phyloP scores from a whole-genome alignment of 2,113 vertebrate species.

The Solea senegalensis region DNA sequence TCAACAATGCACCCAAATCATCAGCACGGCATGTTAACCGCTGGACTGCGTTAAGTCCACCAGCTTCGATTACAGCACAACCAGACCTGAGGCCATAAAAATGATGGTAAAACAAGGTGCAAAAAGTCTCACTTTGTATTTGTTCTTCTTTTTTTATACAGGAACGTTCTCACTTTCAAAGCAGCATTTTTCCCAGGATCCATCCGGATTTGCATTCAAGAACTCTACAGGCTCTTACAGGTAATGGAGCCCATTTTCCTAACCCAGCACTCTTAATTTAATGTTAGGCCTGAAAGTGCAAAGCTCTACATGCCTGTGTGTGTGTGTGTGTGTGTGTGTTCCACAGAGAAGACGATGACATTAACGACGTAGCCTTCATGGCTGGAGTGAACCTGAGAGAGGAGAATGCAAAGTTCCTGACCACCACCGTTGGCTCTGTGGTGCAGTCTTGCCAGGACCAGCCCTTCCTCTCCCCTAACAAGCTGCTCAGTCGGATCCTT shows the following conservation, averaged over 20 bases:
- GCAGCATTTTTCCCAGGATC: slow-evolving; percentile 13
- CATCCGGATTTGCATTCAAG: slow-evolving; percentile 17
- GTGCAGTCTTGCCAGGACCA: slow-evolving; percentile 90
- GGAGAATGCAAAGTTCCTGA: slow-evolving; percentile 87
- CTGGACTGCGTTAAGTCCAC: too few relatives aligned
- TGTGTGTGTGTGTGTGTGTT: neutral
- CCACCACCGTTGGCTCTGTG: slow-evolving; percentile 84
- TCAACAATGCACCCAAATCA: too few relatives aligned
- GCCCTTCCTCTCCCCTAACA: slow-evolving; percentile 84
- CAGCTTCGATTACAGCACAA: too few relatives aligned
- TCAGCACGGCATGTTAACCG: too few relatives aligned
- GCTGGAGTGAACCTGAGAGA: slow-evolving; percentile 91
- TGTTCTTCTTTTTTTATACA: slow-evolving; percentile 24
- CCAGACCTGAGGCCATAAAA: too few relatives aligned
- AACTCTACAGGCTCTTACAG: slow-evolving; percentile 57
- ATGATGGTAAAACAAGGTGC: too few relatives aligned
- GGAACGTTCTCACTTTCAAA: slow-evolving; percentile 23
- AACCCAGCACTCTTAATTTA: neutral
- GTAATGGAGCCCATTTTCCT: slow-evolving; percentile 28
- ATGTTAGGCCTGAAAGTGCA: neutral
- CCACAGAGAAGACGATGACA: slow-evolving; percentile 91
- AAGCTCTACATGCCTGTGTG: neutral
- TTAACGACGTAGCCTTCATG: slow-evolving; percentile 97
- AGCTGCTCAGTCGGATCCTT: slow-evolving; percentile 83
- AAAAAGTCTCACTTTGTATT: neutral